phyloP scores from a whole-genome alignment of 1,140 invertebrate genomes.

The Aphelenchoides avenae region DNA sequence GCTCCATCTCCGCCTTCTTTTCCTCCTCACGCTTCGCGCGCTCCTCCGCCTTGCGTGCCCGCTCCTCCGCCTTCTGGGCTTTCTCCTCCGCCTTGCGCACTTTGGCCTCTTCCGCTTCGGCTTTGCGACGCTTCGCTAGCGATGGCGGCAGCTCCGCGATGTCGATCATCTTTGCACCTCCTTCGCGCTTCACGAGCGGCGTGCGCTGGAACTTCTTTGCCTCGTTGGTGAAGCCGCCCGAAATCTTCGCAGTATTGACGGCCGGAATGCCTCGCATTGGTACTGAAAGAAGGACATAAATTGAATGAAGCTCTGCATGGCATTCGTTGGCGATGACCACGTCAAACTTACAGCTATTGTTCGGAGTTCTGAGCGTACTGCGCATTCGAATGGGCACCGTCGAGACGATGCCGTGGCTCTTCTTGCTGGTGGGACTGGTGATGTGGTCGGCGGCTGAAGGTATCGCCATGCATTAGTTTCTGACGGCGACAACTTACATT shows the following conservation, averaged over 20 bases:
- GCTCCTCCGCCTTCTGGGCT: not conserved
- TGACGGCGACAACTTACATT: slow-evolving; percentile 25
- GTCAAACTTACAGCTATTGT: slow-evolving; percentile 43
- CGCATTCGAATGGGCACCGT: slow-evolving; percentile 35
- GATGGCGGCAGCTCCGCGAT: slow-evolving; percentile 41
- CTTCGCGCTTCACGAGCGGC: slow-evolving; percentile 32
- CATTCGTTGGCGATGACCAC: no score
- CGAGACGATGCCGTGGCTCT: slow-evolving; percentile 27
- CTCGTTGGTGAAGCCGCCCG: slow-evolving; percentile 45
- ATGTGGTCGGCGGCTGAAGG: slow-evolving; percentile 30
- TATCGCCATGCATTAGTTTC: no score
- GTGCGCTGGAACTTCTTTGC: slow-evolving; percentile 44
- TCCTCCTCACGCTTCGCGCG: not conserved
- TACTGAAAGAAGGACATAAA: slow-evolving; percentile 19
- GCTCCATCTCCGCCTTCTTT: not conserved
- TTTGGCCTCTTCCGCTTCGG: slow-evolving; percentile 8
- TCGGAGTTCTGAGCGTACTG: slow-evolving; percentile 30
- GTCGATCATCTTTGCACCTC: slow-evolving; percentile 40
- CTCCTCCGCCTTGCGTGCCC: not conserved
- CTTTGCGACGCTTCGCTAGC: slow-evolving; percentile 16
- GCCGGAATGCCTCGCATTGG: slow-evolving; percentile 30
- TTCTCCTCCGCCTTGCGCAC: not conserved
- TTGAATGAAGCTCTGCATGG: no score
- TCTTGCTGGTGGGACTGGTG: slow-evolving; percentile 23
- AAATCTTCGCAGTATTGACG: slow-evolving; percentile 37